A percentile compares a stretch with the other conserved stretches of the same genome.
Conservation (phyloP, 2,888 invertebrate species). For the Drosophila subsilvestris region DNA sequence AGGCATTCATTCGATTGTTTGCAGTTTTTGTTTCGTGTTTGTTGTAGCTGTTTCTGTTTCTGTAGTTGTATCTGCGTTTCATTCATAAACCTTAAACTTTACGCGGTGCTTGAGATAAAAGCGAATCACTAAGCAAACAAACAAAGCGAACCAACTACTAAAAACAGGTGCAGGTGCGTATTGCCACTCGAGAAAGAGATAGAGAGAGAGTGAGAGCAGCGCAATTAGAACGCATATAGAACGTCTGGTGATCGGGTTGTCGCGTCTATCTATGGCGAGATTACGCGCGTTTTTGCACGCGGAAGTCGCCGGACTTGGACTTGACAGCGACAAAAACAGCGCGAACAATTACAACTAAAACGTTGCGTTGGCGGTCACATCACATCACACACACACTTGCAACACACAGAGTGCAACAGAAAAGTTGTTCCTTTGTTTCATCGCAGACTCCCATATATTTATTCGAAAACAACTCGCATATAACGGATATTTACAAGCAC, state of each 20-base stretch:
- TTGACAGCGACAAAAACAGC: conserved; percentile 41
- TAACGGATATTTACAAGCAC: conserved; percentile 28
- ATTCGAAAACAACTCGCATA: not conserved
- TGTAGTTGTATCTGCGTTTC: conserved; percentile 34
- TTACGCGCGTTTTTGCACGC: conserved; percentile 57
- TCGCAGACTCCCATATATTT: conserved; percentile 10
- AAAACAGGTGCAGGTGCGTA: conserved; percentile 39
- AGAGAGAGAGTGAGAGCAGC: conserved; percentile 4
- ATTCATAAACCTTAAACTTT: conserved; percentile 66
- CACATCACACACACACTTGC: conserved; percentile 29
- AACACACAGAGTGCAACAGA: conserved; percentile 32
- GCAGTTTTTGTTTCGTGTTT: conserved; percentile 28
- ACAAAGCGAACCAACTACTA: conserved; percentile 23
- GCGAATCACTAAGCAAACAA: conserved; percentile 28
- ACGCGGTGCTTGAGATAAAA: conserved; percentile 51
- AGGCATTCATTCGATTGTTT: conserved; percentile 27
- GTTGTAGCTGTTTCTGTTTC: not conserved
- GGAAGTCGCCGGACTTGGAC: conserved; percentile 64
- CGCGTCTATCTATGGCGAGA: conserved; percentile 41
- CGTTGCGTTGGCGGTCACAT: conserved; percentile 62
- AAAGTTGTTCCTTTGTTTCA: conserved; percentile 66
- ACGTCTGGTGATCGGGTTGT: not conserved
- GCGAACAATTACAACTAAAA: conserved; percentile 31
- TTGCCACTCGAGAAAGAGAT: not conserved
- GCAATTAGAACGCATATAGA: conserved; percentile 16